phyloP scores from a whole-genome alignment of 2,888 invertebrate species.

The Lobophora halterata region DNA sequence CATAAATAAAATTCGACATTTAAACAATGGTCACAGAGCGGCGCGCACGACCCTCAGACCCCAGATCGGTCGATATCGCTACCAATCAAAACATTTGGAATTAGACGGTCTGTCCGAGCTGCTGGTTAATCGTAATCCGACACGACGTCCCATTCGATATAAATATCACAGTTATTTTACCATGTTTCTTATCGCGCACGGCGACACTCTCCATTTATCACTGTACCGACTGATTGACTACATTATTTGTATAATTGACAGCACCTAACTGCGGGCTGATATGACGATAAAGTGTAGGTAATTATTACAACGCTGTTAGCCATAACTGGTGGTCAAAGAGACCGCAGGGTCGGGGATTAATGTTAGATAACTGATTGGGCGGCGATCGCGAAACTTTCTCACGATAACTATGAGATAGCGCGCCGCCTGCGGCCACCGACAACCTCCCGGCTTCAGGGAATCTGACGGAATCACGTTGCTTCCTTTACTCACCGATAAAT shows the following conservation, averaged over 20 bases:
- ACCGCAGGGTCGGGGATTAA: constrained; percentile 57
- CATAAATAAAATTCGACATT: constrained; percentile 71
- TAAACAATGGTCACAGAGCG: constrained; percentile 59
- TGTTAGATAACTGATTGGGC: constrained; percentile 62
- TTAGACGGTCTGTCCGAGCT: constrained; percentile 45
- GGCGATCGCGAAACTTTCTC: constrained; percentile 68
- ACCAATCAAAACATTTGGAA: constrained; percentile 51
- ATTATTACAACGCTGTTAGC: constrained; percentile 65
- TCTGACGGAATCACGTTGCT: constrained; percentile 41
- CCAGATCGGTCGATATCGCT: constrained; percentile 51
- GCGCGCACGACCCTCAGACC: constrained; percentile 47
- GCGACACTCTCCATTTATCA: constrained; percentile 34
- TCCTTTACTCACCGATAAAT: constrained; percentile 36
- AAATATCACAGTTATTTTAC: constrained; percentile 36
- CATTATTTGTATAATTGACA: constrained; percentile 32
- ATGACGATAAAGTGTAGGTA: constrained; percentile 53
- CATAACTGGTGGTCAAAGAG: constrained; percentile 63
- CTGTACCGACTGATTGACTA: constrained; percentile 29
- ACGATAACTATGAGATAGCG: constrained; percentile 56
- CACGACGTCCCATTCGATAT: constrained; percentile 36
- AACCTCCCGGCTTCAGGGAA: constrained; percentile 38
- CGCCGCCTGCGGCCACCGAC: constrained; percentile 34
- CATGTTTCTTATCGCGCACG: constrained; percentile 27
- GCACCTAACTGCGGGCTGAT: constrained; percentile 35
- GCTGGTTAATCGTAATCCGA: constrained; percentile 34